Evolutionary conservation across 2,888 invertebrate species (phyloP).

Genomic region (Trissonchulus latispiculum): DNA sequence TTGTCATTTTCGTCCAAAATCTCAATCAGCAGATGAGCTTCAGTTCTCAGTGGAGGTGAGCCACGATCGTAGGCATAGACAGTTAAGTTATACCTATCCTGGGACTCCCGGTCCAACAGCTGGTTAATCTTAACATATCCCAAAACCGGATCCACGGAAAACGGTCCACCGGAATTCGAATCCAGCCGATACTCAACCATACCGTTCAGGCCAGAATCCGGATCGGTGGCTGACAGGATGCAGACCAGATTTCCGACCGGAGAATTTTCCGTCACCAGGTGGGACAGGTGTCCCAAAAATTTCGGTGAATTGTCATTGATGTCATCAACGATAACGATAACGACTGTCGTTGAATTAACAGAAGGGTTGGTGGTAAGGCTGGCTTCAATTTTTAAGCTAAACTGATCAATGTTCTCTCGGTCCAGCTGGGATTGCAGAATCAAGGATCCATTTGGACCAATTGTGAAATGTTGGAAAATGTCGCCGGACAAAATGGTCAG

Average conservation of each 20-base stretch:
- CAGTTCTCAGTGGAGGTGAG: slow-evolving; percentile 64
- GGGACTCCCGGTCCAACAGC: slow-evolving; percentile 70
- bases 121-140: slow-evolving; percentile 73
- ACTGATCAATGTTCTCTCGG: neutral
- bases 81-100: slow-evolving; percentile 62
- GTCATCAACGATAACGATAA: slow-evolving; percentile 71
- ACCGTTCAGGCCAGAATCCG: slow-evolving; percentile 51
- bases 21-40: slow-evolving; percentile 59
- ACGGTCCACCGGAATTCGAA: slow-evolving; percentile 53
- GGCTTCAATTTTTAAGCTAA: neutral
- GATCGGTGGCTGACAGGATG: neutral
- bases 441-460: neutral
- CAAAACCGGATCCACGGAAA: slow-evolving; percentile 73
- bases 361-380: neutral
- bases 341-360: slow-evolving; percentile 54
- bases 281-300: slow-evolving; percentile 67
- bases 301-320: slow-evolving; percentile 94
- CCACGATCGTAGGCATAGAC: slow-evolving; percentile 78
- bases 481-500: neutral
- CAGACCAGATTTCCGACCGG: neutral
- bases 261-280: slow-evolving; percentile 48
- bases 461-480: neutral
- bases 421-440: neutral
- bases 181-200: slow-evolving; percentile 71
- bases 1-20: slow-evolving; percentile 82